These are phyloP conservation scores for Heliconius himera DNA, from an alignment of 1,140 invertebrate species.

Conservation along the genomic window DNA sequence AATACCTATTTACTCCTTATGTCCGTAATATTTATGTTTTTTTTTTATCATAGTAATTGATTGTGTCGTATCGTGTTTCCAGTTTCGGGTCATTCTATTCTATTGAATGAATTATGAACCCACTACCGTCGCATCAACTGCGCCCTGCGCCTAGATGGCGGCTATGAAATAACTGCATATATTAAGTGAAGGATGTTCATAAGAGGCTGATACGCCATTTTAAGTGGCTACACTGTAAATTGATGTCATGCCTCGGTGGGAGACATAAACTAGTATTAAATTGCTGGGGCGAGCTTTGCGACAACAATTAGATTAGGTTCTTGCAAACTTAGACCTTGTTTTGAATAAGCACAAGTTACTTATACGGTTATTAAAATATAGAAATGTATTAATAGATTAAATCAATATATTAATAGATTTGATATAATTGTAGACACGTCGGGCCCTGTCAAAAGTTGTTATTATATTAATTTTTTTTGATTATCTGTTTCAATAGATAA, in stretches of 20 bases:
- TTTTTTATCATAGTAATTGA: too few relatives aligned
- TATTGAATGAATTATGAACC: not conserved
- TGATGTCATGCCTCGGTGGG: not conserved
- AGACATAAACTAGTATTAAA: slow-evolving; percentile 3
- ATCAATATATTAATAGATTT: not conserved
- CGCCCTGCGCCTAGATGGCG: not conserved
- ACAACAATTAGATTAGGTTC: slow-evolving; percentile 7
- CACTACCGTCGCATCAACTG: not conserved
- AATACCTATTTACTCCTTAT: too few relatives aligned
- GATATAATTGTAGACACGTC: not conserved
- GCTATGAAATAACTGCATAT: not conserved
- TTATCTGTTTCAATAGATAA: too few relatives aligned
- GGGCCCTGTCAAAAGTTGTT: not conserved
- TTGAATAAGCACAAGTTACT: not conserved
- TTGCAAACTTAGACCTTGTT: not conserved
- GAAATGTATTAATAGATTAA: not conserved
- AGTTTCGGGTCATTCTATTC: too few relatives aligned
- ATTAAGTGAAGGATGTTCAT: not conserved
- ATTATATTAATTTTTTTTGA: too few relatives aligned
- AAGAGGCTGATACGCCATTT: not conserved
- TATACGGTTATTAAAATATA: not conserved
- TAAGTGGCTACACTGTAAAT: not conserved
- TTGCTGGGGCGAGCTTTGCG: not conserved
- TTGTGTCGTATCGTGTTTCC: too few relatives aligned
- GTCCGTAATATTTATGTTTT: too few relatives aligned